phyloP scores from a whole-genome alignment of 1,140 invertebrate genomes.

The Oreohelix idahoensis region DNA sequence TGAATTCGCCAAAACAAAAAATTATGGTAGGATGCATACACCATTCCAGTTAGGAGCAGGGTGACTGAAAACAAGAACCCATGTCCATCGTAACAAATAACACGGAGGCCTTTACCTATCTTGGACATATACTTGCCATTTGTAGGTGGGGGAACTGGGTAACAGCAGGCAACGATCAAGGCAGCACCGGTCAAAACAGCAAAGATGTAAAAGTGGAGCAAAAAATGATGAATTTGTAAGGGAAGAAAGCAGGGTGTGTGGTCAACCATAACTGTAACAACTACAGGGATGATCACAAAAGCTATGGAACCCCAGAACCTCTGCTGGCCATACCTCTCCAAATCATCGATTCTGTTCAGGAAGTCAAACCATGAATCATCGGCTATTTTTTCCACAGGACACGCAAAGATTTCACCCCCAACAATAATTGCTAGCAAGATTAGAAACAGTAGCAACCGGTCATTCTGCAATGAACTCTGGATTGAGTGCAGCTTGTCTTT shows the following conservation, averaged over 20 bases:
- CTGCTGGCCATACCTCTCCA: slow-evolving; percentile 71
- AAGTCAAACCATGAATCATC: slow-evolving; percentile 72
- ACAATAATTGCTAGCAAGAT: slow-evolving; percentile 59
- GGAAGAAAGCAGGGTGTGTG: slow-evolving; percentile 64
- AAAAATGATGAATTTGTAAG: slow-evolving; percentile 61
- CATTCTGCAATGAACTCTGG: slow-evolving; percentile 33
- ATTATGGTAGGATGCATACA: slow-evolving; percentile 63
- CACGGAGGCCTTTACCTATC: slow-evolving; percentile 52
- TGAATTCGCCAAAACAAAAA: slow-evolving; percentile 69
- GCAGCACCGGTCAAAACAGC: slow-evolving; percentile 58
- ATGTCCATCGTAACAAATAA: slow-evolving; percentile 61
- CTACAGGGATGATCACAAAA: slow-evolving; percentile 60
- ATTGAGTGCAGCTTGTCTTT: slow-evolving; percentile 36
- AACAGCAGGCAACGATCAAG: slow-evolving; percentile 61
- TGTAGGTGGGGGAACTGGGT: slow-evolving; percentile 58
- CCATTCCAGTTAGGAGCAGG: slow-evolving; percentile 60
- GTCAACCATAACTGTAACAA: slow-evolving; percentile 60
- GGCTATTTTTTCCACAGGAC: slow-evolving; percentile 66
- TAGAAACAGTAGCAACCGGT: slow-evolving; percentile 54
- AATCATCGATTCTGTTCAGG: slow-evolving; percentile 67
- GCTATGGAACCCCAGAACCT: slow-evolving; percentile 64
- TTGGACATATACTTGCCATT: slow-evolving; percentile 61
- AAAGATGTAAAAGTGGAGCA: slow-evolving; percentile 69
- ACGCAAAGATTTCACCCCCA: slow-evolving; percentile 64
- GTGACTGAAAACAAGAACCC: slow-evolving; percentile 62